Evolutionary conservation across 1,140 invertebrate species (phyloP).

Genomic region (Leptinotarsa texana): DNA sequence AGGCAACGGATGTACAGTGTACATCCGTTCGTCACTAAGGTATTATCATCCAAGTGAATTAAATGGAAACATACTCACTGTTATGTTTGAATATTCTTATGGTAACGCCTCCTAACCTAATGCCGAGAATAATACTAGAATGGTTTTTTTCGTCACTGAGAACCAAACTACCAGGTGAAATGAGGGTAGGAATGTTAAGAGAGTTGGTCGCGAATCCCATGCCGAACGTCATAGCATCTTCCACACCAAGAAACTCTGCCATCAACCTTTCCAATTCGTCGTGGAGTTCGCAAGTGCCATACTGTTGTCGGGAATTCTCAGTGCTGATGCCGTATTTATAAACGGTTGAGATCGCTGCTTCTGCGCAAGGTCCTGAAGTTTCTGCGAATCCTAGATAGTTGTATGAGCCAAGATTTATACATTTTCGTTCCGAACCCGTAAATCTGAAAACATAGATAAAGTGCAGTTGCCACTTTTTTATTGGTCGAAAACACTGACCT

Average conservation of each 20-base stretch:
- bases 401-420: conserved; percentile 89
- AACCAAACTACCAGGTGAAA: conserved; percentile 84
- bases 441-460: conserved; percentile 60
- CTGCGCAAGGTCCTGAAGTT: conserved; percentile 72
- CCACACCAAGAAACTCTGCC: conserved; percentile 86
- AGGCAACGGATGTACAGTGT: too few relatives aligned
- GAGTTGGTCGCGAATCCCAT: conserved; percentile 99
- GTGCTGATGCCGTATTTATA: conserved; percentile 72
- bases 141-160: conserved; percentile 93
- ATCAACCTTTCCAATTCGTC: conserved; percentile 81
- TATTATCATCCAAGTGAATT: too few relatives aligned
- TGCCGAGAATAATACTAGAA: conserved; percentile 92
- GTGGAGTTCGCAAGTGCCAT: conserved; percentile 76
- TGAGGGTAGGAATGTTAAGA: conserved; percentile 85
- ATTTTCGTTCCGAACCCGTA: conserved; percentile 78
- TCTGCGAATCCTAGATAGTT: conserved; percentile 92
- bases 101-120: conserved; percentile 84
- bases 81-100: conserved; percentile 92
- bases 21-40: too few relatives aligned
- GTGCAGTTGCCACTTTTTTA: too few relatives aligned
- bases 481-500: too few relatives aligned
- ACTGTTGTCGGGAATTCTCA: conserved; percentile 66
- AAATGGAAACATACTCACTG: conserved; percentile 55
- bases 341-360: conserved; percentile 67
- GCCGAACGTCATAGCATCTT: conserved; percentile 92